Evolutionary conservation across 1,140 invertebrate genomes (phyloP).

Genomic region (Hesperophylax magnus): DNA sequence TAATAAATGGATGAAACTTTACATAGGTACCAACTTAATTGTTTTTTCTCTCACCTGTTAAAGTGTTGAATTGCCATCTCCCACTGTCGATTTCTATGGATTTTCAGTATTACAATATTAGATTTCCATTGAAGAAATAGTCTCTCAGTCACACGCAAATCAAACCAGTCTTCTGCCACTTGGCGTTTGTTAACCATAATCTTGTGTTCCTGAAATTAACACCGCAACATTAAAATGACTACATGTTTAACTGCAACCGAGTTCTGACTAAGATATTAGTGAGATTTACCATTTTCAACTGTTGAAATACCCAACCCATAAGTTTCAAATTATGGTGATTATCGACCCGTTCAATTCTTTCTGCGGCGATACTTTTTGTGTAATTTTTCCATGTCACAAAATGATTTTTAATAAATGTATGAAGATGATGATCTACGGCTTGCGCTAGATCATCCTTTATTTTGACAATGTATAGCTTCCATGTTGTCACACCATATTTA

Average conservation of each 20-base stretch:
- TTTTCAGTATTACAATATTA: slow-evolving; percentile 64
- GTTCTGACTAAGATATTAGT: slow-evolving; percentile 35
- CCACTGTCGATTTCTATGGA: slow-evolving; percentile 67
- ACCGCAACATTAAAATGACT: not conserved
- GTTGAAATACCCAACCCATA: slow-evolving; percentile 61
- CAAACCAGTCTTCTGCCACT: slow-evolving; percentile 76
- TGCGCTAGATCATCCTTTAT: slow-evolving; percentile 69
- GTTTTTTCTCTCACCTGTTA: slow-evolving; percentile 64
- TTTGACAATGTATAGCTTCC: slow-evolving; percentile 68
- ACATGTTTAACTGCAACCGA: not conserved
- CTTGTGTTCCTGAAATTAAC: slow-evolving; percentile 61
- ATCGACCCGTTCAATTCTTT: slow-evolving; percentile 67
- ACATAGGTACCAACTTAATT: not conserved
- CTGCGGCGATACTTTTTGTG: slow-evolving; percentile 65
- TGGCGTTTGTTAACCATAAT: slow-evolving; percentile 69
- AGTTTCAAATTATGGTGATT: slow-evolving; percentile 66
- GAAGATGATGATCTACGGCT: slow-evolving; percentile 66
- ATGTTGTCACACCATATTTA: slow-evolving; percentile 69
- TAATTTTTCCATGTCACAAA: slow-evolving; percentile 71
- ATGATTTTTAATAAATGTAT: slow-evolving; percentile 66
- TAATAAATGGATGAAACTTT: not conserved
- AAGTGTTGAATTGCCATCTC: slow-evolving; percentile 70
- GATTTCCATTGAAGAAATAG: slow-evolving; percentile 70
- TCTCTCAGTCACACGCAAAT: slow-evolving; percentile 69
- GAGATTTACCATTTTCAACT: slow-evolving; percentile 64